Evolutionary conservation across 2,888 invertebrate genomes (phyloP).

Genomic region (Drosophila mulleri): DNA sequence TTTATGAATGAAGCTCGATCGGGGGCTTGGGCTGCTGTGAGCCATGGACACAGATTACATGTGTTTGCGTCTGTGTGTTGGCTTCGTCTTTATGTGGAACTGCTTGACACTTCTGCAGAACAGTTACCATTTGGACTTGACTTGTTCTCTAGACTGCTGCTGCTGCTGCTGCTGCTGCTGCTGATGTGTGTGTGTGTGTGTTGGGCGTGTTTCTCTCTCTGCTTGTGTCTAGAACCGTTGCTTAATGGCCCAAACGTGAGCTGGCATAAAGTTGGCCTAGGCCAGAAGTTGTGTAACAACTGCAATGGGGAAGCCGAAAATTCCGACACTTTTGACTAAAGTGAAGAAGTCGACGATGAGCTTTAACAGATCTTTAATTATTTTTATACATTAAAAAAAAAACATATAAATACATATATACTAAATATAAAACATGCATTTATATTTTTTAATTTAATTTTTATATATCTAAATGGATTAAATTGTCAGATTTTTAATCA

Average conservation of each 20-base stretch:
- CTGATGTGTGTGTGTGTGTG: background rate
- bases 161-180: conserved; percentile 9
- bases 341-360: too few relatives aligned
- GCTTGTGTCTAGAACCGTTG: conserved; percentile 37
- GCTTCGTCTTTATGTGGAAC: conserved; percentile 50
- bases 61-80: conserved; percentile 4
- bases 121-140: conserved; percentile 42
- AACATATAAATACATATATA: too few relatives aligned
- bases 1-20: conserved; percentile 67
- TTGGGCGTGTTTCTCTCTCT: conserved; percentile 16
- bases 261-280: conserved; percentile 29
- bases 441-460: too few relatives aligned
- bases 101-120: conserved; percentile 69
- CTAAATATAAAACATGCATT: too few relatives aligned
- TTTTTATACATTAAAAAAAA: background rate
- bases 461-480: too few relatives aligned
- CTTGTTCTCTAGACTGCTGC: conserved; percentile 11
- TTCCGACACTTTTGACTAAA: background rate
- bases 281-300: conserved; percentile 14
- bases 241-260: conserved; percentile 70
- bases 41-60: background rate
- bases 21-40: background rate
- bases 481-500: too few relatives aligned
- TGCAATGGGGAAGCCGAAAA: background rate
- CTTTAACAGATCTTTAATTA: background rate